Conservation (phyloP, 2,113 vertebrate species). For the Clarias batrachus region DNA sequence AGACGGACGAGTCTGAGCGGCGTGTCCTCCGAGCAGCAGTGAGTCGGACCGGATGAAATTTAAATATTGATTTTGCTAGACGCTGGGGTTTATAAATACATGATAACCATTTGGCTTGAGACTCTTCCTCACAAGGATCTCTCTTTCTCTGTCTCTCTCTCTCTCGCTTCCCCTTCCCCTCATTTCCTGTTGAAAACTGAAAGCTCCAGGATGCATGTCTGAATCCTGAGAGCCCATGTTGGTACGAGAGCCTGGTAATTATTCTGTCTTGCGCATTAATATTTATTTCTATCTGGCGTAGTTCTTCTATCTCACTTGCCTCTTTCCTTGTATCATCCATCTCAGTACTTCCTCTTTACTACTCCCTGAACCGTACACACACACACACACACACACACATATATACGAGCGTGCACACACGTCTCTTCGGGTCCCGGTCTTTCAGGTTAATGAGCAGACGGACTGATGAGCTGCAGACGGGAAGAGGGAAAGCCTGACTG, state of each 20-base stretch:
- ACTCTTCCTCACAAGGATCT: constrained; percentile 1
- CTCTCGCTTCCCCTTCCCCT: not conserved
- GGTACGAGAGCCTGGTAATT: constrained; percentile 20
- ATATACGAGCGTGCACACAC: not conserved
- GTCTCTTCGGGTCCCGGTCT: constrained; percentile 53
- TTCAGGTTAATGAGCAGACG: constrained; percentile 54
- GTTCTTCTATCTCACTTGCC: constrained; percentile 7
- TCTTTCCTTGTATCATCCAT: not conserved
- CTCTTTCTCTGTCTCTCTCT: too few species aligned
- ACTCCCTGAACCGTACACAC: not conserved
- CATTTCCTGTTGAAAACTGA: constrained; percentile 2
- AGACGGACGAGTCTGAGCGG: not conserved
- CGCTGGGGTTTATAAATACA: constrained; percentile 24
- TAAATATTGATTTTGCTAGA: constrained; percentile 16
- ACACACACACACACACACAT: not conserved
- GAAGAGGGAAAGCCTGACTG: not conserved
- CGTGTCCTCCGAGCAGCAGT: not conserved
- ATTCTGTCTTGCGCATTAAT: constrained; percentile 36
- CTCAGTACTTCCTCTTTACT: not conserved
- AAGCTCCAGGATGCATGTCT: constrained; percentile 32
- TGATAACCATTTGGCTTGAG: not conserved
- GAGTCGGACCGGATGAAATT: not conserved
- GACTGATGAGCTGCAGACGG: constrained; percentile 62
- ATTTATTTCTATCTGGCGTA: constrained; percentile 23
- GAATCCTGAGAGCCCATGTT: not conserved